Base-by-base conservation (phyloP, 2,888 invertebrate genomes). In the Drosophila imparisetae region DNA sequence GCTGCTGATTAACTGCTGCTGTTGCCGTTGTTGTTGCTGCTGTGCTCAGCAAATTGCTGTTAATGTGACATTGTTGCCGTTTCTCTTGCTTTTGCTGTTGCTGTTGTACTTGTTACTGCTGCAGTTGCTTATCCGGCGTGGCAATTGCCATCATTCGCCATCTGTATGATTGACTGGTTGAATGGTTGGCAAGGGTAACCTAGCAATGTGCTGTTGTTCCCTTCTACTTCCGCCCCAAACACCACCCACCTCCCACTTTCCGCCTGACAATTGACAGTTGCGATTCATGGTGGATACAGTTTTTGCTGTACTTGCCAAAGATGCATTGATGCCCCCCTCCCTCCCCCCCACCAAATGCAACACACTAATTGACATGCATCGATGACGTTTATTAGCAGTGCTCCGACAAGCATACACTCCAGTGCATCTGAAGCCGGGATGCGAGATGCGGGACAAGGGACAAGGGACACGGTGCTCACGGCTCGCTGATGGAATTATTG, bases 351-450 rank as follows among this genome's bases (percentile, higher is more conserved):
- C 36, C 65, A 38, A 27, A 13, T 18, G 18, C 36, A 15, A 48
- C 66, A 38, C 72, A 73, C 85, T 85, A 85, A 85, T 85, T 85
- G 85, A 88, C 90, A 89, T 89, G 85, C 85, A 89, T 87, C 86
- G 88, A 87, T 85, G 84, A 85, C 78, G 83, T 89, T 85, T 85
- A 85, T 85, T 89, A 89, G 90, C 85, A 73, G 78, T 74, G 70
- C 84, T 87, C 84, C 81, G 87, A 84, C 87, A 78, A 58, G 64
- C 67, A 71, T 53, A 64, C 76, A 69, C 75, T 75, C 45, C 62
- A 61, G n/a, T 60, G 48, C 55, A 40, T 27, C 53, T 24, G 53
- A 36, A 24, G 49, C 53, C 29, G 29, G 61, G 49, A 18, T 10
- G 3, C 42, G 27, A 7, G 21, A n/a, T 55, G 32, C 21, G 3